Evolutionary conservation across 2,113 vertebrate genomes (phyloP).

Genomic region (Scomber japonicus): DNA sequence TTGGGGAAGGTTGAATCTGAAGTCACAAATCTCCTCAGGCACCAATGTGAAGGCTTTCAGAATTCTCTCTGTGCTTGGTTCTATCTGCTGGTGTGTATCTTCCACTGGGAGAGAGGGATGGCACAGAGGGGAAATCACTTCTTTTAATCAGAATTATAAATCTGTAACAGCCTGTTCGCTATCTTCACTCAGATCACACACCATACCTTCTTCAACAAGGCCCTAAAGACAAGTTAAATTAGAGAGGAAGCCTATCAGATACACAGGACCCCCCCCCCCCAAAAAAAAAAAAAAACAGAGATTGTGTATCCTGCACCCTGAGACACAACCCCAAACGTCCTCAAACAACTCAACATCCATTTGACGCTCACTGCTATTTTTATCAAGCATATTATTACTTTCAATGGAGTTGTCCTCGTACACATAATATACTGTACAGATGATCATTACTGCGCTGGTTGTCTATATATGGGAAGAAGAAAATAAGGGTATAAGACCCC

Average conservation of each 20-base stretch:
- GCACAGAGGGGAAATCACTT: constrained; percentile 55
- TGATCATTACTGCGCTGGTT: no score
- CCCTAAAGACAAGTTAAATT: constrained; percentile 43
- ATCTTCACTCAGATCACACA: constrained; percentile 40
- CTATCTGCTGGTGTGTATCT: constrained; percentile 42
- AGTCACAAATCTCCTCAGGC: constrained; percentile 45
- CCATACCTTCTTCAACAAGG: constrained; percentile 41
- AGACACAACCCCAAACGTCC: constrained; percentile 18
- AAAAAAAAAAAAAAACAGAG: not conserved
- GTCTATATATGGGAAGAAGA: no score
- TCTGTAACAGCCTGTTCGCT: constrained; percentile 43
- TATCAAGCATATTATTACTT: not conserved
- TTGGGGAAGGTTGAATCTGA: constrained; percentile 36
- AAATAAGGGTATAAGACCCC: no score
- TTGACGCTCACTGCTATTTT: not conserved
- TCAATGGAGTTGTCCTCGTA: not conserved
- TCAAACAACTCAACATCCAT: not conserved
- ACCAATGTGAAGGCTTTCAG: not conserved
- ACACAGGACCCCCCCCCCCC: not conserved
- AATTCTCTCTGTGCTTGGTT: constrained; percentile 1
- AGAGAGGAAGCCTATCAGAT: constrained; percentile 35
- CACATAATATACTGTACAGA: no score
- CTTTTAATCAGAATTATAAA: constrained; percentile 68
- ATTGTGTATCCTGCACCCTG: not conserved
- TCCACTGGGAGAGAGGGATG: constrained; percentile 8